phyloP scores from a whole-genome alignment of 2,113 vertebrate genomes.

The Balaeniceps rex region DNA sequence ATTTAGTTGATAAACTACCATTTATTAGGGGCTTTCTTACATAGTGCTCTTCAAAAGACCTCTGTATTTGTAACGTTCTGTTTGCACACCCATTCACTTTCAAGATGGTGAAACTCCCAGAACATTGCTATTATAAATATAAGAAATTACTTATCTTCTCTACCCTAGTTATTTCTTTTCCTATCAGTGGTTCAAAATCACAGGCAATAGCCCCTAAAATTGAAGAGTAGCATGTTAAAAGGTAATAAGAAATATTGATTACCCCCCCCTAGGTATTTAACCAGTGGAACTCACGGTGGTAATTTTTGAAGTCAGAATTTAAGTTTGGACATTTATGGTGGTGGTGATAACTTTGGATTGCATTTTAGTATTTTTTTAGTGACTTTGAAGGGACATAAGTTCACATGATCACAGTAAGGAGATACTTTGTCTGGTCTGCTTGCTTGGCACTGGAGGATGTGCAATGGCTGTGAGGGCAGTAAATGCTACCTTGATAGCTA shows the following conservation, averaged over 20 bases:
- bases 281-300: background rate
- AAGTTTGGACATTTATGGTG: background rate
- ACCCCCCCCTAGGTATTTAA: background rate
- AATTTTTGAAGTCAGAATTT: background rate
- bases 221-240: background rate
- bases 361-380: background rate
- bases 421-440: background rate
- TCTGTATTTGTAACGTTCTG: background rate
- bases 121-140: background rate
- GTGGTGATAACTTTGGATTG: background rate
- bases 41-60: background rate
- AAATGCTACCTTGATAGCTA: background rate
- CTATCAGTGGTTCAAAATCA: background rate
- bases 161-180: background rate
- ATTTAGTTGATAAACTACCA: background rate
- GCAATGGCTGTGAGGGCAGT: background rate
- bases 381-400: background rate
- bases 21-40: background rate
- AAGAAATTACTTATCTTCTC: background rate
- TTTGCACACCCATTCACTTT: background rate
- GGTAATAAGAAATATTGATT: background rate
- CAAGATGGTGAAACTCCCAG: background rate
- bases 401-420: background rate
- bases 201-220: background rate
- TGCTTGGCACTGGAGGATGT: background rate